Percentiles rank a stretch among this genome's conserved stretches.
phyloP scores from a whole-genome alignment of 2,797 vertebrate genomes.

The Sebastes vulpes region DNA sequence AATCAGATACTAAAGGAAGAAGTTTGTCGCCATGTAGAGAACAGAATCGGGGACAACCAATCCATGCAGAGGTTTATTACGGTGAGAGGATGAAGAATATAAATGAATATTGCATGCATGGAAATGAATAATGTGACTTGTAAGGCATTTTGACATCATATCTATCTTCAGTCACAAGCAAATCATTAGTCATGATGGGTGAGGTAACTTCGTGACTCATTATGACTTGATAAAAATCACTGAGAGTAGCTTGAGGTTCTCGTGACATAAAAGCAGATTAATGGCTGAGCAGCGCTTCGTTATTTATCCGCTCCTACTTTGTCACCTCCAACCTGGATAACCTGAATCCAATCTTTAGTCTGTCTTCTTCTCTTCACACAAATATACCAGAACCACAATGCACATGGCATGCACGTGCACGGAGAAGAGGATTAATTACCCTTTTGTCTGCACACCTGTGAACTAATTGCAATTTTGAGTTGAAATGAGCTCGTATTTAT shows the following conservation, averaged over 20 bases:
- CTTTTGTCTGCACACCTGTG: slow-evolving; percentile 20
- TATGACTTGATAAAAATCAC: not conserved
- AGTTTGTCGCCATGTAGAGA: not conserved
- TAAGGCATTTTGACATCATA: not conserved
- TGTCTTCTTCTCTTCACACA: not conserved
- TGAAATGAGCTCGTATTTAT: slow-evolving; percentile 1
- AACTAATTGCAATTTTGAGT: not conserved
- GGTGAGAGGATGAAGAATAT: not conserved
- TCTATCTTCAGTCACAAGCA: not conserved
- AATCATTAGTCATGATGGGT: not conserved
- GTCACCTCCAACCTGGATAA: not conserved
- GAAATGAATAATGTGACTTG: not conserved
- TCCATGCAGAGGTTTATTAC: not conserved
- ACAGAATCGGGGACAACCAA: not conserved
- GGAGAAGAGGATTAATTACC: not conserved
- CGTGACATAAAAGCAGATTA: not conserved
- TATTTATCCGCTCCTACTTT: not conserved
- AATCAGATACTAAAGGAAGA: not conserved
- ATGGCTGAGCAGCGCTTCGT: not conserved
- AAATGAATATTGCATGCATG: not conserved
- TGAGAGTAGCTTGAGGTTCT: not conserved
- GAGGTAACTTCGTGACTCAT: not conserved
- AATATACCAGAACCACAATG: not conserved
- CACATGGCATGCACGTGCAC: not conserved
- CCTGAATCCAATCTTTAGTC: not conserved